phyloP scores from a whole-genome alignment of 2,113 vertebrate species.

The Podocnemis expansa region DNA sequence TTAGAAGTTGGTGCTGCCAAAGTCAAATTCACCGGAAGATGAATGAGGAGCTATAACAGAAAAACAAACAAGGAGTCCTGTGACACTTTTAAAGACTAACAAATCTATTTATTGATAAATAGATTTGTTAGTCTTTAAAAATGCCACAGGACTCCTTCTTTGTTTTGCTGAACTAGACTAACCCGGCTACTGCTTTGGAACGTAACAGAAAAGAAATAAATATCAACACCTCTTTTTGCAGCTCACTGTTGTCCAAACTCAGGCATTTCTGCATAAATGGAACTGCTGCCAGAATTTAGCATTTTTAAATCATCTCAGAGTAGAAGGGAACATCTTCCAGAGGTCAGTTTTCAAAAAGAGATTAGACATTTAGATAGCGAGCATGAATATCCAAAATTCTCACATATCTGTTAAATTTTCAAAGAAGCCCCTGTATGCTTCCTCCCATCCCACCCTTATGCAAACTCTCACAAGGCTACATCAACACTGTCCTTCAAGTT shows the following conservation, averaged over 20 bases:
- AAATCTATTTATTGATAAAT: no score
- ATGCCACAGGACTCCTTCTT: no score
- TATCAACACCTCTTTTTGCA: constrained; percentile 51
- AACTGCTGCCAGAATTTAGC: constrained; percentile 17
- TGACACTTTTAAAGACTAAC: no score
- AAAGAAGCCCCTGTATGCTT: neutral
- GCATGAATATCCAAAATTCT: neutral
- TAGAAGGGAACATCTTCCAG: neutral
- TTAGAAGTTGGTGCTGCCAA: constrained; percentile 56
- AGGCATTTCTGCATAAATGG: neutral
- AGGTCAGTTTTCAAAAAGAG: neutral
- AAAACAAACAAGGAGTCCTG: no score
- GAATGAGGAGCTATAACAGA: constrained; percentile 60
- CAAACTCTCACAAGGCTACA: neutral
- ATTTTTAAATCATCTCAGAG: neutral
- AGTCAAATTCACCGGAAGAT: constrained; percentile 48
- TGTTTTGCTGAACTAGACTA: no score
- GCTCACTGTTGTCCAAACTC: constrained; percentile 57
- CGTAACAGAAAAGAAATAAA: constrained; percentile 30
- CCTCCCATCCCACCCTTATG: neutral
- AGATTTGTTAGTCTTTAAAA: no score
- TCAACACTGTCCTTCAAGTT: neutral
- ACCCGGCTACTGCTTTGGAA: no score
- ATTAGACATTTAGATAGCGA: neutral
- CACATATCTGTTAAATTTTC: neutral